A percentile compares a stretch with the other conserved stretches of the same genome.
These are phyloP conservation scores for Channallabes apus DNA, from an alignment of 2,797 vertebrate species.

Conservation along the genomic window DNA sequence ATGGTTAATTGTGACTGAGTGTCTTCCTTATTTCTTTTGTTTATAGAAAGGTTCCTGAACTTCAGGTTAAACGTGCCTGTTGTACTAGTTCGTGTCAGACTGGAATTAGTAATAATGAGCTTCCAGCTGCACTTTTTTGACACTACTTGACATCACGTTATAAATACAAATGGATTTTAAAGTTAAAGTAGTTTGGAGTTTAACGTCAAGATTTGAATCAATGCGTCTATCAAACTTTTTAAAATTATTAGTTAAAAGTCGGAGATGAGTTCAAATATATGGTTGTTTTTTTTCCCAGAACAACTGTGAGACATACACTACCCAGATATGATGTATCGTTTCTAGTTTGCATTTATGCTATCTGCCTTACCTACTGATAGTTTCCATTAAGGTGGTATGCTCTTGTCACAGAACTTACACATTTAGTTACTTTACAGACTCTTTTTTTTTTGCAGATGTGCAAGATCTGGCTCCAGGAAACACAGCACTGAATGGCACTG, in stretches of 20 bases:
- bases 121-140: neutral
- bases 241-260: neutral
- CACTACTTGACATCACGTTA: neutral
- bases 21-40: neutral
- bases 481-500: constrained; percentile 30
- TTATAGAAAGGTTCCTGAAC: neutral
- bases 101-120: neutral
- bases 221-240: neutral
- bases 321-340: neutral
- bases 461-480: constrained; percentile 38
- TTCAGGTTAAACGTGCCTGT: neutral
- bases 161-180: neutral
- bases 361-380: neutral
- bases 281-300: neutral
- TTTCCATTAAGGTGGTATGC: neutral
- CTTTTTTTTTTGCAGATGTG: constrained; percentile 45
- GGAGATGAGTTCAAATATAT: neutral
- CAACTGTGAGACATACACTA: neutral
- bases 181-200: neutral
- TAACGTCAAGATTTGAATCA: neutral
- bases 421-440: neutral
- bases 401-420: neutral
- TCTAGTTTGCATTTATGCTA: neutral
- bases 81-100: neutral
- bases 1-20: too few species aligned